These are phyloP conservation scores for Ailurus styani DNA, from an alignment of 2,113 vertebrate species.

Conservation along the genomic window DNA sequence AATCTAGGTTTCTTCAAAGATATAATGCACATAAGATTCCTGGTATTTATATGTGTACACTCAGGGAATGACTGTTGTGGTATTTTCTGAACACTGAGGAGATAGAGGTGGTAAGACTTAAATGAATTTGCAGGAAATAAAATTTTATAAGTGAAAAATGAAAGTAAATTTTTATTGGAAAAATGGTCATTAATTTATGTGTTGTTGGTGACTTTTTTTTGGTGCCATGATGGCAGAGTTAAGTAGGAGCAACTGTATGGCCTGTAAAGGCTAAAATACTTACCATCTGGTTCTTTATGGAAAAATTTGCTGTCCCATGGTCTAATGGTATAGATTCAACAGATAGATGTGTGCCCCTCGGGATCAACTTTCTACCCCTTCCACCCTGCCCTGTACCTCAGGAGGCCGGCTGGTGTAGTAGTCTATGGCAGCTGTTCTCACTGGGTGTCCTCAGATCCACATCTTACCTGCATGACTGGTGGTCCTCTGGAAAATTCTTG, in stretches of 20 bases:
- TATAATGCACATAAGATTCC: background rate
- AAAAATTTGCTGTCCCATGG: background rate
- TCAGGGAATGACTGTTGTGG: background rate
- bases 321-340: background rate
- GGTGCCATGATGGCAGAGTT: background rate
- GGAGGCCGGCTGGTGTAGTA: background rate
- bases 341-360: accelerated
- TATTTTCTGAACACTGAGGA: background rate
- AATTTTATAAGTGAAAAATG: background rate
- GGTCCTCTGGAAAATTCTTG: background rate
- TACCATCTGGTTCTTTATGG: background rate
- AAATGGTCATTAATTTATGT: background rate
- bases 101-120: background rate
- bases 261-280: background rate
- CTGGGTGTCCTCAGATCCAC: no score
- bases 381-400: background rate
- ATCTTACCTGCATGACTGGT: background rate
- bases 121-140: background rate
- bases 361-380: background rate
- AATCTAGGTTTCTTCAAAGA: background rate
- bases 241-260: background rate
- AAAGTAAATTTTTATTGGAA: background rate
- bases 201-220: background rate
- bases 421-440: background rate
- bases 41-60: background rate